Conservation (phyloP, 1,140 invertebrate species). For the Grapholita molesta region DNA sequence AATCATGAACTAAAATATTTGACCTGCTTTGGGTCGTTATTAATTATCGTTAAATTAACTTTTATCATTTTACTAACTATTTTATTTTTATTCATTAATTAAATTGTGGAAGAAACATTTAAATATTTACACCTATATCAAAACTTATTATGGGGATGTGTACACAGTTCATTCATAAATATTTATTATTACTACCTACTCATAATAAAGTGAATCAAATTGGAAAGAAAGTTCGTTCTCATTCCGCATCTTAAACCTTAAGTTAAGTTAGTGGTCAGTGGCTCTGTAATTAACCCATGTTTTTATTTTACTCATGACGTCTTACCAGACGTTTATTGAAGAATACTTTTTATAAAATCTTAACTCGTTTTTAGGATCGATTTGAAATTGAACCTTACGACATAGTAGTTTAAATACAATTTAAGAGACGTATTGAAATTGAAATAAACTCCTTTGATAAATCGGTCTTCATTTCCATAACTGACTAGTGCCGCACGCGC, state of each 20-base stretch:
- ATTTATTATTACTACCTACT: neutral
- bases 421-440: neutral
- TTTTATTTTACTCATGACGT: conserved; percentile 58
- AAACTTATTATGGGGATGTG: no score
- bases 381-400: neutral
- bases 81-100: no score
- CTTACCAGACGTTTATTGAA: conserved; percentile 32
- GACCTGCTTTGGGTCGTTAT: no score
- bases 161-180: neutral
- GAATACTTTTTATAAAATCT: neutral
- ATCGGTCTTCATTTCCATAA: conserved; percentile 50
- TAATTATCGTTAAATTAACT: no score
- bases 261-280: conserved; percentile 42
- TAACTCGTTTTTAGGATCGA: neutral
- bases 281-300: conserved; percentile 65
- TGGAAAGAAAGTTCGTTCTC: neutral
- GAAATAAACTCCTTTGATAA: neutral
- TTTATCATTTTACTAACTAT: no score
- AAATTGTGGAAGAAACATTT: no score
- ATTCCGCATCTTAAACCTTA: conserved; percentile 12
- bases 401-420: neutral
- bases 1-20: no score
- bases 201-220: neutral
- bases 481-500: conserved; percentile 49
- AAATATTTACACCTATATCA: no score